Percentiles rank a stretch among this genome's conserved stretches.
Conservation (phyloP, 2,113 vertebrate species). For the Malurus melanocephalus region DNA sequence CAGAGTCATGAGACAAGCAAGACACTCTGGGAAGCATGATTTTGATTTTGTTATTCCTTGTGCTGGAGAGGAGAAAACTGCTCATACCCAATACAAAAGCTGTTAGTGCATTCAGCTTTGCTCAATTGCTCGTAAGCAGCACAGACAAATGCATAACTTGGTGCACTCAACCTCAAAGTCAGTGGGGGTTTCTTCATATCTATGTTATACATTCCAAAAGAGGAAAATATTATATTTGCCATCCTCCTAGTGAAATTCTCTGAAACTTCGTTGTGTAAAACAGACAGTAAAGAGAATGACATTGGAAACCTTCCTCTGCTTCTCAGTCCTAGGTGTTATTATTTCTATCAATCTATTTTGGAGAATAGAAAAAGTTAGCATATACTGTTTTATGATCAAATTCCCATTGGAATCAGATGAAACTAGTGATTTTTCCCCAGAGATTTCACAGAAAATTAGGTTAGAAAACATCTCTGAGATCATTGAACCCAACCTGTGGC, state of each 20-base stretch:
- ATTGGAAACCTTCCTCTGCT: not conserved
- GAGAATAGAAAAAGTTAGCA: not conserved
- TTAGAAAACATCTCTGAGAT: not conserved
- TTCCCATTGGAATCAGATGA: not conserved
- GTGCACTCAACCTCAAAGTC: not conserved
- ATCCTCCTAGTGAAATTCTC: not conserved
- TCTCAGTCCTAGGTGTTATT: not conserved
- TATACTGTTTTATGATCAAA: not conserved
- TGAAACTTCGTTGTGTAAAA: not conserved
- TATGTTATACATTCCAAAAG: not conserved
- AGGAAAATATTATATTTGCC: not conserved
- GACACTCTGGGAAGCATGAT: not conserved
- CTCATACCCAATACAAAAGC: not conserved
- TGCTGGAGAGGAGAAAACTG: not conserved
- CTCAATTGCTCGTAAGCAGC: rapidly evolving
- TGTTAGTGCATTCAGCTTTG: not conserved
- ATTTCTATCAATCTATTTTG: not conserved
- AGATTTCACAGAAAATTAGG: not conserved
- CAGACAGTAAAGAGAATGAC: not conserved
- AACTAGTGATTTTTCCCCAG: not conserved
- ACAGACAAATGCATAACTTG: not conserved
- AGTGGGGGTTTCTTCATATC: not conserved
- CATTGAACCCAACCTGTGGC: not conserved
- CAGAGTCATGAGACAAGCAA: not conserved
- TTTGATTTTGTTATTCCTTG: not conserved